These are phyloP conservation scores for Clarias macrocephalus DNA, from an alignment of 2,113 vertebrate genomes.

Conservation along the genomic window DNA sequence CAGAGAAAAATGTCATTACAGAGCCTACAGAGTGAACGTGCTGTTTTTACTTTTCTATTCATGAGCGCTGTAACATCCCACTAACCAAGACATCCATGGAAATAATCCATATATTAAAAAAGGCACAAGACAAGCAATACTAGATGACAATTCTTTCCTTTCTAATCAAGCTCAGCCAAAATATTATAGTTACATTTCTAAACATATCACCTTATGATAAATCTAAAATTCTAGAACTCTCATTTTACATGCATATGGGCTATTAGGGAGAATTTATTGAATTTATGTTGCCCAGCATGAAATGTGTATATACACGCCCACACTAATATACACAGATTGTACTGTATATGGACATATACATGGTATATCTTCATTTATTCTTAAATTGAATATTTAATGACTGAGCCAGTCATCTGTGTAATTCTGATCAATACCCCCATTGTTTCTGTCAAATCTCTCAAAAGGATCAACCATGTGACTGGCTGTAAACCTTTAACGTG, in stretches of 20 bases:
- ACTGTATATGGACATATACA: no score
- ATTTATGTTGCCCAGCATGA: no score
- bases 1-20: slow-evolving; percentile 31
- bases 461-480: neutral
- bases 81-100: neutral
- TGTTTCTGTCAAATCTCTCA: neutral
- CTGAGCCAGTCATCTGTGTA: neutral
- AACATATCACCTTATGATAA: neutral
- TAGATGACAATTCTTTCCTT: neutral
- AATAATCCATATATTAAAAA: neutral
- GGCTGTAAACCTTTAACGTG: neutral
- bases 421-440: neutral
- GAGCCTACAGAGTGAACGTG: slow-evolving; percentile 7
- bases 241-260: no score
- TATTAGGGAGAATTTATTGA: no score
- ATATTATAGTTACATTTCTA: neutral
- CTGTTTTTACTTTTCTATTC: slow-evolving; percentile 11
- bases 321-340: no score
- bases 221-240: neutral
- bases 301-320: no score
- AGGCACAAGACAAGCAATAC: neutral
- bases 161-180: neutral
- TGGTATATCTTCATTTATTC: no score
- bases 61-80: slow-evolving; percentile 2
- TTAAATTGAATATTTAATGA: no score